Evolutionary conservation across 2,113 vertebrate species (phyloP), one percentile per base, ranked within the genome.

Genomic region (Montifringilla adamsi): DNA sequence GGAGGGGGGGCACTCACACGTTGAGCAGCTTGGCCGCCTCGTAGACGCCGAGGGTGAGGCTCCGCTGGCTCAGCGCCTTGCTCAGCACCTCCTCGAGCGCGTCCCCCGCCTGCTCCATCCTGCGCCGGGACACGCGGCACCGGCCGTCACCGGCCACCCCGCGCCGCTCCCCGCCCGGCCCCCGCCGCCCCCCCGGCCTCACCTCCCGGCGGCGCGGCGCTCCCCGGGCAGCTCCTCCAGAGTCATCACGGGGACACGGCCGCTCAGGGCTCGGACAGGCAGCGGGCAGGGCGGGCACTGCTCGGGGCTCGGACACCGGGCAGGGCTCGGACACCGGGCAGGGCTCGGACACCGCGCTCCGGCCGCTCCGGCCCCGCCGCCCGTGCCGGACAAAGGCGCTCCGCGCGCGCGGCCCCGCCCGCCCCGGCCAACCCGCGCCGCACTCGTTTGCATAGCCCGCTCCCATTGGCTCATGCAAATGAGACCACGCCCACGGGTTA

Each of bases 11-110:
- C 96, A 98, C 99, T 99, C 98, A 99, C 99, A 98, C 98, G 18
- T 99, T 99, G 31, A 99, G 99, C 47, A 99, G 98, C 94, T 99
- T 99, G 85, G 99, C 99, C 44, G 99, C 99, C 92, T 99, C 99
- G 76, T 99, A 99, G 60, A 99, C 99, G 28, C 99, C 99, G 23
- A 98, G 98, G 13, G 99, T 99, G 97, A 99, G 98, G 97, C 98
- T 99, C 89, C 98, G 98, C 97, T 99, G 99, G 96, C 98, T 98
- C 97, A 99, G 98, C 30, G 99, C 99, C 79, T 98, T 98, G 97
- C 98, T 98, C 95, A 99, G 98, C 79, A 99, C 98, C 92, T 99
- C 98, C 94, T 99, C 98, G 70, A 99, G 94, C 59, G 99, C 99
- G 92, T 98, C 98, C 41, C 98, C 98, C 97, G 99, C 99, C 77